phyloP scores from a whole-genome alignment of 92 coral and sea anemone species.

The Epizoanthus scotinus region DNA sequence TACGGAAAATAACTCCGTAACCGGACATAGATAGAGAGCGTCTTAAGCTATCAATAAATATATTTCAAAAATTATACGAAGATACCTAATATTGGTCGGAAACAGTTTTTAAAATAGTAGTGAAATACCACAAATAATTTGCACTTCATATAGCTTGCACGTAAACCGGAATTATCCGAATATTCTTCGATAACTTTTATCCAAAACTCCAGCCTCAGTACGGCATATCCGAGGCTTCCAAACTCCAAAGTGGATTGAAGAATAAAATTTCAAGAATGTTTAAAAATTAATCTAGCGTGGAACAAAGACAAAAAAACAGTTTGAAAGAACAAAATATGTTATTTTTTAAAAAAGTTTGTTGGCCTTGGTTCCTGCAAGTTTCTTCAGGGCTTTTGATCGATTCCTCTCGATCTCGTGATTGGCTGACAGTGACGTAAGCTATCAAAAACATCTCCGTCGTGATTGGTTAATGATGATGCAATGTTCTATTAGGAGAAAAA shows the following conservation, averaged over 20 bases:
- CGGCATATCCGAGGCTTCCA: background rate
- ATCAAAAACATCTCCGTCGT: constrained; percentile 38
- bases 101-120: too few species aligned
- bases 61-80: background rate
- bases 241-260: background rate
- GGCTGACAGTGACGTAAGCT: constrained; percentile 63
- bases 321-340: background rate
- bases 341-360: too few species aligned
- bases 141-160: background rate
- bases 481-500: constrained; percentile 3
- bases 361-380: background rate
- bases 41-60: background rate
- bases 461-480: constrained; percentile 41
- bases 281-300: constrained; percentile 11
- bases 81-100: background rate
- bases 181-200: background rate
- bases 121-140: background rate
- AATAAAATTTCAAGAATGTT: background rate
- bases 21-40: background rate
- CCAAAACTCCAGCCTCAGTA: background rate
- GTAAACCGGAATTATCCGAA: background rate
- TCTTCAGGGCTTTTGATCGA: background rate
- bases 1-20: too few species aligned
- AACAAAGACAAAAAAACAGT: background rate
- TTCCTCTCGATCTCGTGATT: constrained; percentile 43